A percentile compares a stretch with the other conserved stretches of the same genome.
Evolutionary conservation across 2,888 invertebrate genomes (phyloP).

Genomic region (Globia sparganii): DNA sequence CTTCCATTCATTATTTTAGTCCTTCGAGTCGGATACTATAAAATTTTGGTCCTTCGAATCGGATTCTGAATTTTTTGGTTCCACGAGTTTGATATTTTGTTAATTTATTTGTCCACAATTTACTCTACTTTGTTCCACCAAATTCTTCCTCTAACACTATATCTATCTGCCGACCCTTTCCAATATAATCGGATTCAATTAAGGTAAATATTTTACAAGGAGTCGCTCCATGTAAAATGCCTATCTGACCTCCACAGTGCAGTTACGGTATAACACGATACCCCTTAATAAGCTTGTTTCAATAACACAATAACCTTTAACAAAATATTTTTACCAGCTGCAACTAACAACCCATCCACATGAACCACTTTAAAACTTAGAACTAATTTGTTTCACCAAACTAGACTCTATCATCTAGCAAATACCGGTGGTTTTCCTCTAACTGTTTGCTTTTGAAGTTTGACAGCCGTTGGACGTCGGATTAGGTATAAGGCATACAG

Average conservation of each 20-base stretch:
- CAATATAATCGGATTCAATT: too few species aligned
- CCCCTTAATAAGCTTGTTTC: background rate
- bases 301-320: background rate
- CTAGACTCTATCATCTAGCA: conserved; percentile 19
- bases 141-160: background rate
- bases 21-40: background rate
- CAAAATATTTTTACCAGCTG: conserved; percentile 21
- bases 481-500: conserved; percentile 60
- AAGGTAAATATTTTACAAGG: too few species aligned
- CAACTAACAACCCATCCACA: conserved; percentile 46
- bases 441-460: conserved; percentile 60
- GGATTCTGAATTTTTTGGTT: background rate
- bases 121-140: background rate
- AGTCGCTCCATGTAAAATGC: too few species aligned
- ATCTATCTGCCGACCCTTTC: background rate
- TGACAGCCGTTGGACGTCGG: conserved; percentile 64
- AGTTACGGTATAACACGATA: background rate
- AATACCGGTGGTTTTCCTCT: conserved; percentile 43
- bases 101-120: background rate
- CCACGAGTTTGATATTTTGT: background rate
- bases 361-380: conserved; percentile 62
- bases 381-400: conserved; percentile 51
- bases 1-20: background rate
- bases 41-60: background rate
- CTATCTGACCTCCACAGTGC: background rate